These are phyloP conservation scores for Macaca nemestrina DNA, from an alignment of 2,113 vertebrate species.

Conservation along the genomic window DNA sequence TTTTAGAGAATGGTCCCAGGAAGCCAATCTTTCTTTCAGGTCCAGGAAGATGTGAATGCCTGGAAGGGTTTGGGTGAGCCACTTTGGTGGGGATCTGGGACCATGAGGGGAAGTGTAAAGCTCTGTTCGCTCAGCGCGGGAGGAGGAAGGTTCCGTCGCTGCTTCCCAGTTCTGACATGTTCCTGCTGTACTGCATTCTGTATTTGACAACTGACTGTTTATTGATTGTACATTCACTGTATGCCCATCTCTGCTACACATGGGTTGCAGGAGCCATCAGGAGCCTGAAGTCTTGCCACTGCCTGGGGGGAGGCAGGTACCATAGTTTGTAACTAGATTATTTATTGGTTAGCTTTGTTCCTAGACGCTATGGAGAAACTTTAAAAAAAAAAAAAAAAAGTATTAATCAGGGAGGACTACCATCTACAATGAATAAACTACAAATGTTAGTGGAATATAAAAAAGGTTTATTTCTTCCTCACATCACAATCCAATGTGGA, in stretches of 20 bases:
- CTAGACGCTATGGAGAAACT: background rate
- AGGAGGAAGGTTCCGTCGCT: background rate
- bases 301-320: background rate
- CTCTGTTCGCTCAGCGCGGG: background rate
- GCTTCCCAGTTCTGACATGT: background rate
- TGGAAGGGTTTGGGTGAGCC: background rate
- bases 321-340: background rate
- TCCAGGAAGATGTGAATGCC: background rate
- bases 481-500: background rate
- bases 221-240: fast-evolving
- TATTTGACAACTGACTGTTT: background rate
- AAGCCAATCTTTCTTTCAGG: background rate
- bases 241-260: background rate
- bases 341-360: background rate
- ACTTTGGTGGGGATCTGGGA: fast-evolving
- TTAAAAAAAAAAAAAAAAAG: background rate
- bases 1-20: background rate
- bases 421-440: background rate
- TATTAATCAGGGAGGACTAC: background rate
- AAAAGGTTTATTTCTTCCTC: background rate
- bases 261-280: background rate
- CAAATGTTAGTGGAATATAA: background rate
- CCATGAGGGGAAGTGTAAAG: fast-evolving
- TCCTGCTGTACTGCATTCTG: fast-evolving
- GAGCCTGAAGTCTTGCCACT: background rate